These are phyloP conservation scores for Idaea straminata DNA, from an alignment of 2,888 invertebrate species.

Conservation along the genomic window DNA sequence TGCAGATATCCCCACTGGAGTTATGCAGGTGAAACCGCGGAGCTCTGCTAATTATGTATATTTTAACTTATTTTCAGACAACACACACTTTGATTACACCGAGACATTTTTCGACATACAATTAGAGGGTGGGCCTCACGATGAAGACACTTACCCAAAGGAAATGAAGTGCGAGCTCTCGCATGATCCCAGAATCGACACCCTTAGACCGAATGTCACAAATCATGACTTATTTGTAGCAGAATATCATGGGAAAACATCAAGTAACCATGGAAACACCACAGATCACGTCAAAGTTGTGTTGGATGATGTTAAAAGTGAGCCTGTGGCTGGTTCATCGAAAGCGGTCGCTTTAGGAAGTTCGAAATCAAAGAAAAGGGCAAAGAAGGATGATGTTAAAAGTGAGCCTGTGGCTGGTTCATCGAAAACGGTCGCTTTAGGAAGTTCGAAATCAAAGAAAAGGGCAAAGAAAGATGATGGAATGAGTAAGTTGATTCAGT, in stretches of 20 bases:
- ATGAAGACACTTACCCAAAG: neutral
- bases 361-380: neutral
- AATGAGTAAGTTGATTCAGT: no score
- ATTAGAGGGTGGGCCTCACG: neutral
- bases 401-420: no score
- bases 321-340: neutral
- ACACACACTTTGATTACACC: neutral
- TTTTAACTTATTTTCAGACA: neutral
- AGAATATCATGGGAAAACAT: neutral
- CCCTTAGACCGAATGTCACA: neutral
- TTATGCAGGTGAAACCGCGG: no score
- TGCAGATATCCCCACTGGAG: no score
- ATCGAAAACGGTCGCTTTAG: no score
- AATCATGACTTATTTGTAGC: neutral
- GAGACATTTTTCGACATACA: neutral
- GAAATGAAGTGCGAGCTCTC: neutral
- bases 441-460: no score
- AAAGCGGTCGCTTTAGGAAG: neutral
- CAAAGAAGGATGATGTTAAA: neutral
- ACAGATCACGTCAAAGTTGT: neutral
- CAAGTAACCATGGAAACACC: neutral
- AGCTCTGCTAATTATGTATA: neutral
- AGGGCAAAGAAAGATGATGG: no score
- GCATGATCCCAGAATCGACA: neutral
- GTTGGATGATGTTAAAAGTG: neutral